Percentiles rank a stretch among this genome's conserved stretches.
phyloP scores from a whole-genome alignment of 2,113 vertebrate species.

The Speoplatyrhinus poulsoni region DNA sequence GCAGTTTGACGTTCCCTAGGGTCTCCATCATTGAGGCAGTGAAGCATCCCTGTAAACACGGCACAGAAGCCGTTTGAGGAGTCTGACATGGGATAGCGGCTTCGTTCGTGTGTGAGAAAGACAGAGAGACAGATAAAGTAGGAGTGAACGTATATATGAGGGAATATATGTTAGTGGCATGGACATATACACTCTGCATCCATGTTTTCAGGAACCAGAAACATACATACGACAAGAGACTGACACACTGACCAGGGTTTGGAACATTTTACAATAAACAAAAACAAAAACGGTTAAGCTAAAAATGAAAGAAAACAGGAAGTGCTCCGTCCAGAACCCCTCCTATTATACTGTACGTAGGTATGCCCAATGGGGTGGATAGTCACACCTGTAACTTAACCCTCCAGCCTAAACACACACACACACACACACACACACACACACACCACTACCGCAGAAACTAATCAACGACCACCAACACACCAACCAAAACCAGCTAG shows the following conservation, averaged over 20 bases:
- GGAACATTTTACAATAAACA: conserved; percentile 58
- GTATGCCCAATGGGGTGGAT: conserved; percentile 32
- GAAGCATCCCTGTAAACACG: conserved; percentile 15
- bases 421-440: neutral
- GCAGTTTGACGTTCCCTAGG: conserved; percentile 64
- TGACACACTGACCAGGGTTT: conserved; percentile 69
- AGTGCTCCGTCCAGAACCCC: conserved; percentile 83
- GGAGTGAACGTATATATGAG: conserved; percentile 28
- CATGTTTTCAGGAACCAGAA: conserved; percentile 57
- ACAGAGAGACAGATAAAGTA: conserved; percentile 33
- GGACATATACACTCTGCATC: conserved; percentile 49
- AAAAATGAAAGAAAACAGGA: conserved; percentile 42
- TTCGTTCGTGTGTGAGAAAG: conserved; percentile 41
- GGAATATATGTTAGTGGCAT: conserved; percentile 16
- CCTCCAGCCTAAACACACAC: conserved; percentile 31
- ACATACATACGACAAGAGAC: conserved; percentile 75
- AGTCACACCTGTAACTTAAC: conserved; percentile 3
- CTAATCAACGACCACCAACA: conserved; percentile 19
- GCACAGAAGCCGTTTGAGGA: conserved; percentile 29
- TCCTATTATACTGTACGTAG: conserved; percentile 54
- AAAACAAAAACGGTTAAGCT: conserved; percentile 19
- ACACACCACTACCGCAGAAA: conserved; percentile 12
- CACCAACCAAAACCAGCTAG: neutral
- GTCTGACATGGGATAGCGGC: conserved; percentile 33
- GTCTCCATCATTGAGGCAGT: conserved; percentile 45